Conservation (phyloP, 2,113 vertebrate species). For the Speoplatyrhinus poulsoni region DNA sequence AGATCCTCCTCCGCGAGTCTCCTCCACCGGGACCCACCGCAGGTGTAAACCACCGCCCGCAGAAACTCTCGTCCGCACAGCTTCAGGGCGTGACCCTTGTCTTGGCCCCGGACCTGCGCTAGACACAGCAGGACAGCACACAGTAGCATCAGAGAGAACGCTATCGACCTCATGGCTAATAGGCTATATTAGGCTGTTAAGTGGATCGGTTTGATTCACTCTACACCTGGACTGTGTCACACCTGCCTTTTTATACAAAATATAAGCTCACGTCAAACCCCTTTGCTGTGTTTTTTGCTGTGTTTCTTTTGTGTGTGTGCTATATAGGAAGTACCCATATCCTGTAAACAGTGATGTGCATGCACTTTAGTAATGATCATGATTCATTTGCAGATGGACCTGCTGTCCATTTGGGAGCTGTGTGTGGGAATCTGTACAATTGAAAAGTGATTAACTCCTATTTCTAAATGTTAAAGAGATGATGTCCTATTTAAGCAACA, state of each 20-base stretch:
- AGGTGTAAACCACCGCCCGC: constrained; percentile 83
- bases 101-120: constrained; percentile 9
- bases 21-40: constrained; percentile 86
- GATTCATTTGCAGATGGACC: constrained; percentile 39
- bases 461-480: constrained; percentile 52
- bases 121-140: constrained; percentile 30
- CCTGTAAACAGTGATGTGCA: constrained; percentile 1
- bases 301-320: background rate
- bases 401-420: constrained; percentile 37
- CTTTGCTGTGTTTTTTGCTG: background rate
- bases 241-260: constrained; percentile 44
- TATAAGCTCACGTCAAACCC: constrained; percentile 21
- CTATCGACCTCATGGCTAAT: constrained; percentile 55
- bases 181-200: background rate
- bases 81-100: constrained; percentile 59
- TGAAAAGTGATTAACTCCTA: constrained; percentile 35
- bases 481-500: constrained; percentile 38
- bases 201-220: background rate
- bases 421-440: constrained; percentile 54
- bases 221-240: background rate
- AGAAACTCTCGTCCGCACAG: constrained; percentile 84
- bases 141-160: constrained; percentile 56
- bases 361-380: constrained; percentile 40
- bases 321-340: constrained; percentile 9
- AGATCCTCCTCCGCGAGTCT: constrained; percentile 48